Evolutionary conservation across 2,888 invertebrate species (phyloP).

Genomic region (Loripinus fragilis): DNA sequence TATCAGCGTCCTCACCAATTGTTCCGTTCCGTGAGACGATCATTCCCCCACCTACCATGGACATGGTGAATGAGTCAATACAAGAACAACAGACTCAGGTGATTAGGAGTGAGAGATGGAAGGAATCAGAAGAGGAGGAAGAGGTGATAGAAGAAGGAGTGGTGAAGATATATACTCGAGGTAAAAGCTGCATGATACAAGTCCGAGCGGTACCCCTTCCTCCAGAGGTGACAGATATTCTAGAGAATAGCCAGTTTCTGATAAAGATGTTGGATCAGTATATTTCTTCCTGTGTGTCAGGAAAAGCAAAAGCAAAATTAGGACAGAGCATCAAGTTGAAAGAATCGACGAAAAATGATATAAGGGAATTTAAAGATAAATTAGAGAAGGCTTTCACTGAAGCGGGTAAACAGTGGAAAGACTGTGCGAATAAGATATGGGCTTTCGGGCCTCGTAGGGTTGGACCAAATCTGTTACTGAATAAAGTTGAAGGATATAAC

Average conservation of each 20-base stretch:
- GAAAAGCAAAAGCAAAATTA: constrained; percentile 43
- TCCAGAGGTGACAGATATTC: constrained; percentile 87
- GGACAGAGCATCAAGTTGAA: constrained; percentile 52
- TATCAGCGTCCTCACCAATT: constrained; percentile 97
- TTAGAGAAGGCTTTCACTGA: constrained; percentile 87
- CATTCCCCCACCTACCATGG: constrained; percentile 90
- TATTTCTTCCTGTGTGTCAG: constrained; percentile 42
- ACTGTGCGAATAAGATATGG: constrained; percentile 88
- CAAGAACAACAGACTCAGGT: constrained; percentile 84
- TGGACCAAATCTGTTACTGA: constrained; percentile 95
- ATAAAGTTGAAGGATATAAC: constrained; percentile 89
- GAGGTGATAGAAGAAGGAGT: constrained; percentile 72
- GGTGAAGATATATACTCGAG: constrained; percentile 87
- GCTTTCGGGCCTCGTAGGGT: constrained; percentile 95
- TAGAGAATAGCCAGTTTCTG: constrained; percentile 89
- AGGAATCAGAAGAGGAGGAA: constrained; percentile 66
- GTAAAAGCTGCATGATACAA: constrained; percentile 89
- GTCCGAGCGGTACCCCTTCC: constrained; percentile 92
- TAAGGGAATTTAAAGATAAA: constrained; percentile 85
- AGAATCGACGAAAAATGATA: constrained; percentile 65
- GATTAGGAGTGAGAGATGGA: constrained; percentile 64
- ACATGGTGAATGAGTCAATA: constrained; percentile 94
- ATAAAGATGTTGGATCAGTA: constrained; percentile 87
- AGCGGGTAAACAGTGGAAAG: constrained; percentile 85
- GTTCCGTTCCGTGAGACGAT: constrained; percentile 98